Base-by-base conservation (phyloP, 2,797 vertebrate genomes). In the Megalops cyprinoides region DNA sequence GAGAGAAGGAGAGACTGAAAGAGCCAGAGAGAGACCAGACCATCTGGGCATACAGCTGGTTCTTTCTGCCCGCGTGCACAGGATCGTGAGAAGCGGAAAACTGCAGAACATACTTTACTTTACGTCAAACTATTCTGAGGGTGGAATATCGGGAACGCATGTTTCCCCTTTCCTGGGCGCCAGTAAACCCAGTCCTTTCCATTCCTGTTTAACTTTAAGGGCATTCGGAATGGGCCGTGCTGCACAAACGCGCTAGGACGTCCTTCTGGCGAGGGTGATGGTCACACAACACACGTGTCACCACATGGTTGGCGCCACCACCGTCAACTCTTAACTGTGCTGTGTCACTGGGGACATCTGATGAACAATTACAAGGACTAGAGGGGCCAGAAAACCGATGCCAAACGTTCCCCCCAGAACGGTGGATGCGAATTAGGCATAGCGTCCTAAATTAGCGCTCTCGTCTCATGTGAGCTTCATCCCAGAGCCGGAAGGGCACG, bases 31-130 rank as follows among this genome's bases (percentile, higher is more conserved):
- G 74, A 62, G 80, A 53, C 80, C 23, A 20, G 56, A 65, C 23
- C 84, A 88, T 86, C 86, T 87, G 82, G 84, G 78, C 83, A 79
- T 78, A 85, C 85, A 84, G 86, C 87, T 86, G 87, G 82, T 83
- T 74, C 74, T 74, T 79, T 81, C 85, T 77, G 62, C 71, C n/a
- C 31, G 48, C 78, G 73, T 9, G 25, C 23, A 3, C 23, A 46
- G 4, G 23, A 34, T 31, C 23, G 0, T 56, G 28, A 58, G 34
- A 74, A 23, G 6, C 23, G 28, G 7, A n/a, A 34, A 18, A 9
- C 44, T 1, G 6, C 77, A 18, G 37, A 62, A 44, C 37, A 58
- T 20, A 3, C 28, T 15, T 28, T 31, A 7, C 28, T 37, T 58
- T 23, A n/a, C n/a, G n/a, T n/a, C n/a, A 58, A 20, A 58, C 60